phyloP scores from a whole-genome alignment of 2,888 invertebrate genomes.

The Aproaerema taeniolella region DNA sequence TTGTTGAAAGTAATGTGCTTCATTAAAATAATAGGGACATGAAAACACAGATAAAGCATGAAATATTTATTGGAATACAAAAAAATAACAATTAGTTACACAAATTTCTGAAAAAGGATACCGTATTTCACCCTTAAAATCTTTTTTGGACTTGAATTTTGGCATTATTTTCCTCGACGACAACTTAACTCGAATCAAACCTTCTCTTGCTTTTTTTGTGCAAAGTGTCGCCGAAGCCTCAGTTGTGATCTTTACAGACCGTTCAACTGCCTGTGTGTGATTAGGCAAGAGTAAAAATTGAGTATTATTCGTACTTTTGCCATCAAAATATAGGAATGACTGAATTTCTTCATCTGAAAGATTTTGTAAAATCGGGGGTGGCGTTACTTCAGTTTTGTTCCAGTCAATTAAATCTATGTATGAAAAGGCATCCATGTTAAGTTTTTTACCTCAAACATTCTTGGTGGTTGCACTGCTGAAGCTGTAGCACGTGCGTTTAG shows the following conservation, averaged over 20 bases:
- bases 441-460: neutral
- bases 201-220: neutral
- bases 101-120: too few relatives aligned
- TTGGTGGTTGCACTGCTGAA: neutral
- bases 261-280: constrained; percentile 3
- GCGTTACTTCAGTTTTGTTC: neutral
- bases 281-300: neutral
- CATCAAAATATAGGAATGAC: neutral
- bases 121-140: constrained; percentile 3
- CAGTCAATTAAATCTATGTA: neutral
- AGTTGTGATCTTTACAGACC: constrained; percentile 4
- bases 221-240: constrained; percentile 5
- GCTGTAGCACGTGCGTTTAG: neutral
- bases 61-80: too few relatives aligned
- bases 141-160: constrained; percentile 7
- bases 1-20: too few relatives aligned
- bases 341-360: constrained; percentile 1
- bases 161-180: constrained; percentile 6
- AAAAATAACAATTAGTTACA: too few relatives aligned
- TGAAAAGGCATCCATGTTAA: neutral
- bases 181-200: constrained; percentile 8
- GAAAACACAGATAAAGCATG: too few relatives aligned
- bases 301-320: neutral
- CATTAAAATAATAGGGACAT: too few relatives aligned
- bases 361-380: neutral